These are phyloP conservation scores for Balaeniceps rex DNA, from an alignment of 2,113 vertebrate species.

Conservation along the genomic window DNA sequence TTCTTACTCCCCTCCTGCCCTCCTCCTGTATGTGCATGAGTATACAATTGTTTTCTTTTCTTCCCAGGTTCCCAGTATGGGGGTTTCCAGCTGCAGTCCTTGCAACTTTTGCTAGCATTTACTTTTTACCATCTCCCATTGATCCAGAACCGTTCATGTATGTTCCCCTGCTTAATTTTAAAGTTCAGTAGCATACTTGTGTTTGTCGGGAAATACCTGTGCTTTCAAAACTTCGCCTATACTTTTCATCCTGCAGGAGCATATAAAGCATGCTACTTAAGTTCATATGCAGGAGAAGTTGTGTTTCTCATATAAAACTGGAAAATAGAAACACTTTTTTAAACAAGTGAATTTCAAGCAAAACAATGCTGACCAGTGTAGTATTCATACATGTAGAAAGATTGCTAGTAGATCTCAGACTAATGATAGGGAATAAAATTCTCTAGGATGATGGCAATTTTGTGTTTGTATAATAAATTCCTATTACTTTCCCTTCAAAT, in stretches of 20 bases:
- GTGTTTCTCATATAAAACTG: not conserved
- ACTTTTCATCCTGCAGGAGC: not conserved
- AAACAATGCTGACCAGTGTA: not conserved
- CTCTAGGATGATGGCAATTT: not conserved
- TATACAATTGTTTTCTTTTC: not conserved
- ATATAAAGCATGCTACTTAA: not conserved
- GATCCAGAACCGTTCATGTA: conserved; percentile 66
- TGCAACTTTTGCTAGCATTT: conserved; percentile 46
- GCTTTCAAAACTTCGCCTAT: not conserved
- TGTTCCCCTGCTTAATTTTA: not conserved
- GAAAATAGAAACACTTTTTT: not conserved
- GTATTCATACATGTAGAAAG: not conserved
- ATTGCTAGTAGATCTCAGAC: not conserved
- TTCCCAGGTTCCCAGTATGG: conserved; percentile 30
- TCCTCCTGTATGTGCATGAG: fast-evolving
- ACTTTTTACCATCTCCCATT: conserved; percentile 70
- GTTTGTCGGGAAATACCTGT: not conserved
- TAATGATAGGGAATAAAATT: not conserved
- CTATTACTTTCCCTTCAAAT: not conserved
- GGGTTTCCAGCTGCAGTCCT: conserved; percentile 23
- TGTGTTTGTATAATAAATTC: not conserved
- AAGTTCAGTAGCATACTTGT: not conserved
- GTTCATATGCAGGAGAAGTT: not conserved
- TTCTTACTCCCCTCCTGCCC: not conserved
- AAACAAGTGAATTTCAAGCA: not conserved